Conservation (phyloP, 2,888 invertebrate genomes). For the Metalampra italica region DNA sequence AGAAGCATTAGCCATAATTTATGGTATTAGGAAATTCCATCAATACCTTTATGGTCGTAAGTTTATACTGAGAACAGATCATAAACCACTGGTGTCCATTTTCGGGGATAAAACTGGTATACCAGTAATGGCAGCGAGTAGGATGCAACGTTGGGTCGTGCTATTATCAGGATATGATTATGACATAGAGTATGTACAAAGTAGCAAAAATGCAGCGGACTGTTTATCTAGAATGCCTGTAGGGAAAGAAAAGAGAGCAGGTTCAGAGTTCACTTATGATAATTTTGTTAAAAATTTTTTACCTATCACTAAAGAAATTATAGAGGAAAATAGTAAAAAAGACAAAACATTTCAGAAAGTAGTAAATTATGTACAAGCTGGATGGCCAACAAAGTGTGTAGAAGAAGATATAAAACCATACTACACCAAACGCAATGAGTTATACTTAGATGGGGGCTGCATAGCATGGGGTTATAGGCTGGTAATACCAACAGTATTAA, state of each 20-base stretch:
- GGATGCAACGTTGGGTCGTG: slow-evolving; percentile 11
- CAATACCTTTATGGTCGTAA: slow-evolving; percentile 12
- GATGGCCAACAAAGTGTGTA: neutral
- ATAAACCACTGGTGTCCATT: slow-evolving; percentile 14
- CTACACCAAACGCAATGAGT: slow-evolving; percentile 7
- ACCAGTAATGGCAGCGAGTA: slow-evolving; percentile 14
- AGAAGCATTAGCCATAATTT: slow-evolving; percentile 14
- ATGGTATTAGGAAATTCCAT: slow-evolving; percentile 11
- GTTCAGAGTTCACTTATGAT: neutral
- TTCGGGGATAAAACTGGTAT: slow-evolving; percentile 16
- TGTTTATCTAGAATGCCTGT: slow-evolving; percentile 5
- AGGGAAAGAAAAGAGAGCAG: neutral
- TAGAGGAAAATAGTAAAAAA: neutral
- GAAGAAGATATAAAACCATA: neutral
- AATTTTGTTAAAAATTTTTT: slow-evolving; percentile 9
- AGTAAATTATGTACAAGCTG: neutral
- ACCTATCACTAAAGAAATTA: neutral
- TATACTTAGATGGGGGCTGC: slow-evolving; percentile 12
- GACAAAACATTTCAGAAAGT: neutral
- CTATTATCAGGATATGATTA: slow-evolving; percentile 7
- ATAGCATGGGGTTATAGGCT: slow-evolving; percentile 17
- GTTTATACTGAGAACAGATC: slow-evolving; percentile 12
- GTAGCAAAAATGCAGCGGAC: slow-evolving; percentile 2
- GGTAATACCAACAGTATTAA: slow-evolving; percentile 11
- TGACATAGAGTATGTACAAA: neutral